A percentile compares a stretch with the other conserved stretches of the same genome.
phyloP scores from a whole-genome alignment of 1,140 invertebrate genomes.

The Drosophila rhopaloa region DNA sequence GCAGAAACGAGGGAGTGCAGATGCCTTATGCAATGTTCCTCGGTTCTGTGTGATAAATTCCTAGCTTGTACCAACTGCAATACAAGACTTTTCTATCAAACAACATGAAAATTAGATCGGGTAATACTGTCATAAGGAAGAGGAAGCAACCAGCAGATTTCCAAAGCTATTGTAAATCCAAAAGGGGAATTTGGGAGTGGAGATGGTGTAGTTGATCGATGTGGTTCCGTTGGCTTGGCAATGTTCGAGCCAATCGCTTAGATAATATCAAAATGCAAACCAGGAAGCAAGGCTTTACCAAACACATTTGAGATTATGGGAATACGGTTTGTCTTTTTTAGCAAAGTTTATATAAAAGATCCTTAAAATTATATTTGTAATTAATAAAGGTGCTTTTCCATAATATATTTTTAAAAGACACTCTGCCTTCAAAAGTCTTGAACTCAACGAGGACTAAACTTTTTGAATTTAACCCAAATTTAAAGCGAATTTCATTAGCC shows the following conservation, averaged over 20 bases:
- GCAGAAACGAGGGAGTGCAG: slow-evolving; percentile 59
- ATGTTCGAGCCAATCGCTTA: slow-evolving; percentile 14
- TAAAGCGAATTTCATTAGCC: slow-evolving; percentile 17
- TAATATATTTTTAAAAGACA: background rate
- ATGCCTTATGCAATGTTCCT: slow-evolving; percentile 40
- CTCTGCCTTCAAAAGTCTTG: too few relatives aligned
- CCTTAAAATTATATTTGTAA: too few relatives aligned
- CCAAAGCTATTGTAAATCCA: slow-evolving; percentile 12
- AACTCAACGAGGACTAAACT: background rate
- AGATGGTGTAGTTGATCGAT: slow-evolving; percentile 27
- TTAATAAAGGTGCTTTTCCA: too few relatives aligned
- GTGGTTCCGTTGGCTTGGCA: slow-evolving; percentile 11
- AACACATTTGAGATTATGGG: too few relatives aligned
- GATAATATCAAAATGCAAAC: slow-evolving; percentile 12
- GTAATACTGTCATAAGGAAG: slow-evolving; percentile 57
- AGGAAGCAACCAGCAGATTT: slow-evolving; percentile 34
- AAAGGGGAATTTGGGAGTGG: background rate
- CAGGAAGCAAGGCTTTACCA: slow-evolving; percentile 1
- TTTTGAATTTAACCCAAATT: background rate
- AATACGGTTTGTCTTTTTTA: too few relatives aligned
- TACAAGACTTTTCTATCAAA: slow-evolving; percentile 75
- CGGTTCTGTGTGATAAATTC: slow-evolving; percentile 69
- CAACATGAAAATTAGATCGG: slow-evolving; percentile 79
- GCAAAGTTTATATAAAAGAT: too few relatives aligned
- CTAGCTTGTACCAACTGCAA: slow-evolving; percentile 55